Evolutionary conservation across 2,797 vertebrate species (phyloP).

Genomic region (Xiphorhynchus erythropygius): DNA sequence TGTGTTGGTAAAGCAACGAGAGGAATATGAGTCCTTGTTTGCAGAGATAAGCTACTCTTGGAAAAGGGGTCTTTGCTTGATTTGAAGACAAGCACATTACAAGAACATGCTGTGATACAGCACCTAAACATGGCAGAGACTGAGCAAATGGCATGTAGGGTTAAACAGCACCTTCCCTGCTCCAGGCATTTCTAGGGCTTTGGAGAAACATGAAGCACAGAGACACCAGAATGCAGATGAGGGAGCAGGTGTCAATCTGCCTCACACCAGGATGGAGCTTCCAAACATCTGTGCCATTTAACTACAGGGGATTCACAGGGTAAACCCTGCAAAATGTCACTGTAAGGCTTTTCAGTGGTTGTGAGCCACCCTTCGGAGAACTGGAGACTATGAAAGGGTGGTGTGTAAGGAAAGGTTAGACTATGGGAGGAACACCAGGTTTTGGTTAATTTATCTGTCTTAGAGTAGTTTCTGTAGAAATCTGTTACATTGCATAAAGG

Average conservation of each 20-base stretch:
- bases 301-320: neutral
- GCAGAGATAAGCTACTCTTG: neutral
- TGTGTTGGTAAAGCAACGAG: neutral
- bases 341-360: neutral
- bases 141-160: neutral
- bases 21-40: neutral
- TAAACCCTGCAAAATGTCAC: neutral
- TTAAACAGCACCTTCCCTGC: neutral
- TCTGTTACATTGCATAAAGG: neutral
- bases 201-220: neutral
- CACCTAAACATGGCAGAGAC: neutral
- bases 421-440: neutral
- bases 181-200: neutral
- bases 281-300: neutral
- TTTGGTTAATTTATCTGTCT: neutral
- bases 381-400: neutral
- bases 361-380: neutral
- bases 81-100: neutral
- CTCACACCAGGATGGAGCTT: fast-evolving
- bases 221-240: neutral
- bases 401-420: neutral
- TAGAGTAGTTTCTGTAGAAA: neutral
- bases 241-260: neutral
- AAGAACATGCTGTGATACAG: neutral
- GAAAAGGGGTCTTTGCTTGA: neutral